Percentiles rank a stretch among this genome's conserved stretches.
Conservation (phyloP, 2,113 vertebrate species). For the Podarcis muralis region DNA sequence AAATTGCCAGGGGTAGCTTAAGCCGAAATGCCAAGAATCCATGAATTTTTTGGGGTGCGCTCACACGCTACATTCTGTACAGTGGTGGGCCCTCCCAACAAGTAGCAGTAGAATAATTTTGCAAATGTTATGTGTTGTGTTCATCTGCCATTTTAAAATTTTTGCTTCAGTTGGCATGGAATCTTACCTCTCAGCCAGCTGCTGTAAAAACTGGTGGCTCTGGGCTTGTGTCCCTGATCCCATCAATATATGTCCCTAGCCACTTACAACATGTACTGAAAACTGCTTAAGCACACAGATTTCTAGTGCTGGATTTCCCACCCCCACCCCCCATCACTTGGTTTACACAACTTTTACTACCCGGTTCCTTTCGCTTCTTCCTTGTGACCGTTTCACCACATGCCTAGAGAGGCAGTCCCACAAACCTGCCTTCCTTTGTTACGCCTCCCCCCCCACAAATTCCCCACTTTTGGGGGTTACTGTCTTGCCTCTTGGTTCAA, state of each 20-base stretch:
- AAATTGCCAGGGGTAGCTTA: background rate
- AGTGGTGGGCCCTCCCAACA: background rate
- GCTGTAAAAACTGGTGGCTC: background rate
- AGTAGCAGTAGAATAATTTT: background rate
- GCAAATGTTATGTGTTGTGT: background rate
- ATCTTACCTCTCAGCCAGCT: background rate
- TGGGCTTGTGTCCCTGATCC: background rate
- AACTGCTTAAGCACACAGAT: background rate
- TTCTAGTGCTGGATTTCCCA: background rate
- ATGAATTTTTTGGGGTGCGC: too few relatives aligned
- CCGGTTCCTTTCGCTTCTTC: background rate
- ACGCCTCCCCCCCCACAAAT: too few relatives aligned
- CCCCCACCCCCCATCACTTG: background rate
- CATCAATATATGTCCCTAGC: background rate
- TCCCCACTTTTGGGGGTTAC: background rate
- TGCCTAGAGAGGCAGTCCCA: background rate
- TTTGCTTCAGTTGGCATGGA: background rate
- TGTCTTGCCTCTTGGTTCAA: background rate
- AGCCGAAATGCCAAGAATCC: background rate
- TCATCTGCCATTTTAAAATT: background rate
- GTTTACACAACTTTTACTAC: background rate
- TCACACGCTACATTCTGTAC: background rate
- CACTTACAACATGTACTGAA: background rate
- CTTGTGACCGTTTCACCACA: background rate
- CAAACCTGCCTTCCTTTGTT: background rate